Percentiles rank a stretch among this genome's conserved stretches.
Conservation (phyloP, 2,797 vertebrate genomes). For the Sebastes matsubarae region DNA sequence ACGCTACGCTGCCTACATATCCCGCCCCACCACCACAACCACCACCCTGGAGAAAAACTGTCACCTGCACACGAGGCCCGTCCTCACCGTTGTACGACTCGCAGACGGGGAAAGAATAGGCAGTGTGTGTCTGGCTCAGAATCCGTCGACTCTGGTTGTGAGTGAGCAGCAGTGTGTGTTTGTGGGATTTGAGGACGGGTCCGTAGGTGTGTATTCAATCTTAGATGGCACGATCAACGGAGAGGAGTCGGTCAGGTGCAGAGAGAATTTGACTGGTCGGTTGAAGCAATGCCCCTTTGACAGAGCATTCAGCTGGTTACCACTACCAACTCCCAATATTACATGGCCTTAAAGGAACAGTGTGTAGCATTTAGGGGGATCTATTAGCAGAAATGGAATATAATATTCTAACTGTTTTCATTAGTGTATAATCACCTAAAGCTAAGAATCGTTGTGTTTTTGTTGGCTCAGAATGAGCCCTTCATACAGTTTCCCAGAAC, state of each 20-base stretch:
- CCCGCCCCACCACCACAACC: background rate
- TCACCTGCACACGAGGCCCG: slow-evolving; percentile 56
- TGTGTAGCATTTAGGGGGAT: background rate
- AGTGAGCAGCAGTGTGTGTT: slow-evolving; percentile 67
- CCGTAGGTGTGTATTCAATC: slow-evolving; percentile 80
- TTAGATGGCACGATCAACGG: slow-evolving; percentile 31
- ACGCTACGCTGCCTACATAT: slow-evolving; percentile 72
- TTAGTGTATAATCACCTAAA: too few species aligned
- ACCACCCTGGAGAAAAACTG: slow-evolving; percentile 42
- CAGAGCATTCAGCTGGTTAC: slow-evolving; percentile 46
- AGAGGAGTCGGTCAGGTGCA: slow-evolving; percentile 19
- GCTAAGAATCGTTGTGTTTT: too few species aligned
- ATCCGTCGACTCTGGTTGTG: slow-evolving; percentile 62
- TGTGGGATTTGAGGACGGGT: slow-evolving; percentile 85
- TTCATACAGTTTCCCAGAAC: too few species aligned
- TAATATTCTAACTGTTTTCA: too few species aligned
- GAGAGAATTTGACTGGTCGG: slow-evolving; percentile 8
- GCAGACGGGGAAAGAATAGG: slow-evolving; percentile 76
- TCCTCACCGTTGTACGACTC: slow-evolving; percentile 74
- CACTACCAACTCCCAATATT: slow-evolving; percentile 63
- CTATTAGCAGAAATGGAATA: too few species aligned
- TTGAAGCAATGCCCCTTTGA: slow-evolving; percentile 62
- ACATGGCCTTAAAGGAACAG: slow-evolving; percentile 58
- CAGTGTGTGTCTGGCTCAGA: slow-evolving; percentile 70
- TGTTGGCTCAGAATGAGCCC: too few species aligned